Evolutionary conservation across 1,140 invertebrate genomes (phyloP), one percentile per base, ranked within the genome.

Genomic region (Cataglyphis hispanica): DNA sequence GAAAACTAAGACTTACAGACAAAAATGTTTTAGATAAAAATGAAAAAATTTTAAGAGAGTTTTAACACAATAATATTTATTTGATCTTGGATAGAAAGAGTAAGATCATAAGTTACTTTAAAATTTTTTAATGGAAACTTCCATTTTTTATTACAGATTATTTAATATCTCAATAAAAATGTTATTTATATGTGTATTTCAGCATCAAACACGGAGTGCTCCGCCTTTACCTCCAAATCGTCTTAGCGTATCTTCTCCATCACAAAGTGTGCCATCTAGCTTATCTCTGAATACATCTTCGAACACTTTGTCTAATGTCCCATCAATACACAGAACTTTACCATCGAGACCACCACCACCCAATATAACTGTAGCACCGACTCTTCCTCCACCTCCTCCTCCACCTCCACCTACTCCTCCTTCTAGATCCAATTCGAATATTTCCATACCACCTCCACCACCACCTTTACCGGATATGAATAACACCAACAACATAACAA

Each of bases 181-280:
- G 11, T 0, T 22, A 37, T 63, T 37, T 75, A 22, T 43, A 61
- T 53, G 31, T 7, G 2, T 84, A 63, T 92, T 91, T 80, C 76
- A 95, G 94, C 92, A 94, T 91, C 94, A 95, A 80, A 86, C 91
- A 67, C 92, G 93, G 90, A 94, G 85, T 76, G 93, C 96, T 60
- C 96, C 96, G 19, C 96, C 96, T 66, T 94, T 96, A 80, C 96
- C 94, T 80, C 95, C 95, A 91, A 89, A 50, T 76, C 89, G 89
- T 56, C 50, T 86, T 46, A 84, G 60, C 1, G 87, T 88, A 69
- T 91, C 92, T 81, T 90, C 92, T 80, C 88, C 93, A 64, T 92
- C 93, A 37, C 91, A 94, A 84, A 92, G 87, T 90, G 92, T 91
- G 50, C 91, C 93, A 61, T 6, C 87, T 25, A 90, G 31, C 46